phyloP scores from a whole-genome alignment of 2,888 invertebrate genomes.

The Pristionchus maxplancki region DNA sequence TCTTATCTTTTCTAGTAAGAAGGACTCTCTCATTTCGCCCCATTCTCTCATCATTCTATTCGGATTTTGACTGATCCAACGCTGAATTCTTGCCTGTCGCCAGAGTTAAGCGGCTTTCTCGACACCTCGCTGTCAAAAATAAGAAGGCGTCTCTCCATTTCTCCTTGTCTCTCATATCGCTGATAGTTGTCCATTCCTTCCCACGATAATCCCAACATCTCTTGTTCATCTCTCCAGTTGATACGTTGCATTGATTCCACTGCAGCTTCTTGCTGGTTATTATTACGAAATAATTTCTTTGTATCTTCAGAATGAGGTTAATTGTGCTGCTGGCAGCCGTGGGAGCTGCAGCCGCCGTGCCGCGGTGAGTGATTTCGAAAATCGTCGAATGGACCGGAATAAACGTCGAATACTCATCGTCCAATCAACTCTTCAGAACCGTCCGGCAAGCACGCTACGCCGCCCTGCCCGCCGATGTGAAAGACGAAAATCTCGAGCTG shows the following conservation, averaged over 20 bases:
- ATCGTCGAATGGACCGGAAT: no score
- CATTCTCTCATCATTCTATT: background rate
- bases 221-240: background rate
- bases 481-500: background rate
- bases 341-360: background rate
- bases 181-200: no score
- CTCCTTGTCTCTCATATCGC: no score
- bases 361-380: background rate
- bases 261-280: background rate
- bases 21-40: background rate
- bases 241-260: background rate
- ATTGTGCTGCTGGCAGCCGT: background rate
- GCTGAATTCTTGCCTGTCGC: background rate
- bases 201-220: background rate
- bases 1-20: background rate
- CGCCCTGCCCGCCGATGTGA: background rate
- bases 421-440: background rate
- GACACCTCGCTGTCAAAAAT: background rate
- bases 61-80: background rate
- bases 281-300: background rate
- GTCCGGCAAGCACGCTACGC: background rate
- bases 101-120: background rate
- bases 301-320: slow-evolving; percentile 1
- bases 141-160: no score
- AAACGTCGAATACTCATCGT: background rate